phyloP scores from a whole-genome alignment of 1,140 invertebrate genomes.

The Coboldia fuscipes region DNA sequence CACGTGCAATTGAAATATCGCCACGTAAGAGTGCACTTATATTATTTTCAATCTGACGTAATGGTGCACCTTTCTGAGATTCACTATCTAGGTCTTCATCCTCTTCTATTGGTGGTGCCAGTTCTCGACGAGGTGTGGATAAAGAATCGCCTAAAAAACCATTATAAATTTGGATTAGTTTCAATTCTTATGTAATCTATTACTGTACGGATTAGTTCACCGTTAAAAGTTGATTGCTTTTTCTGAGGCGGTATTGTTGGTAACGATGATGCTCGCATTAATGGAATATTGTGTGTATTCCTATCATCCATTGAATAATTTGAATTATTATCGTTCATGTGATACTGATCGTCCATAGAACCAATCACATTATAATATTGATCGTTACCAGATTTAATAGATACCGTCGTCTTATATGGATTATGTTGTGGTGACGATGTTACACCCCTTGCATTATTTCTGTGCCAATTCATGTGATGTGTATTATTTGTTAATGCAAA shows the following conservation, averaged over 20 bases:
- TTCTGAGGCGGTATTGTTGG: constrained; percentile 4
- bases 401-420: neutral
- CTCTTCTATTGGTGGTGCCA: constrained; percentile 33
- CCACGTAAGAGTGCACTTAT: constrained; percentile 34
- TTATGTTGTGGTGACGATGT: neutral
- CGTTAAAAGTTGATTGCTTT: constrained; percentile 6
- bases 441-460: too few species aligned
- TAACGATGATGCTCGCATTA: constrained; percentile 11
- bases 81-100: constrained; percentile 35
- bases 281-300: too few species aligned
- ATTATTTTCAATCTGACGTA: constrained; percentile 41
- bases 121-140: constrained; percentile 22
- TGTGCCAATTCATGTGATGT: neutral
- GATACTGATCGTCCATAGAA: too few species aligned
- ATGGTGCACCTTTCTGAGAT: constrained; percentile 21
- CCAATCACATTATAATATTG: too few species aligned
- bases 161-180: neutral
- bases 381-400: too few species aligned
- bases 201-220: constrained; percentile 6
- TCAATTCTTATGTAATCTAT: neutral
- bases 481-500: neutral
- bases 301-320: too few species aligned
- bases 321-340: too few species aligned
- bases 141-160: neutral
- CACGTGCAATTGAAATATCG: constrained; percentile 21